Evolutionary conservation across 2,888 invertebrate genomes (phyloP).

Genomic region (Aspidiotus rigidus): DNA sequence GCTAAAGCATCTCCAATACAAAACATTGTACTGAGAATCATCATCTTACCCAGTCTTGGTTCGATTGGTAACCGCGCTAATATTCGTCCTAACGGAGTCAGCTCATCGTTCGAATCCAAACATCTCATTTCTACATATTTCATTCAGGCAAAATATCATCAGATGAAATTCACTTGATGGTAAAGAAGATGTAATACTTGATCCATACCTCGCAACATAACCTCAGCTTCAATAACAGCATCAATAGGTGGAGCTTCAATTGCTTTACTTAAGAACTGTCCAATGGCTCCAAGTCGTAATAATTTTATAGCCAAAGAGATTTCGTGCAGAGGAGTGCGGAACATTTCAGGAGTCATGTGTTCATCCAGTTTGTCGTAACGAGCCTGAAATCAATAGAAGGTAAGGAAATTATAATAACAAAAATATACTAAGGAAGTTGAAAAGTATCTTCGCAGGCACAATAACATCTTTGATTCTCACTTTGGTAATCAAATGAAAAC

Average conservation of each 20-base stretch:
- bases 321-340: constrained; percentile 92
- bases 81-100: constrained; percentile 88
- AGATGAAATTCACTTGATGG: not conserved
- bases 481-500: constrained; percentile 80
- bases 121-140: constrained; percentile 71
- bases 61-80: constrained; percentile 92
- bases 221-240: constrained; percentile 96
- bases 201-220: constrained; percentile 49
- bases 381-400: constrained; percentile 44
- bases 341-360: constrained; percentile 94
- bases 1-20: constrained; percentile 83
- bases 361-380: constrained; percentile 67
- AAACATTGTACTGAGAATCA: constrained; percentile 86
- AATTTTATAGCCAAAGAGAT: constrained; percentile 84
- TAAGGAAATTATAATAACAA: not conserved
- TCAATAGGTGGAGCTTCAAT: constrained; percentile 95
- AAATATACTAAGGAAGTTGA: too few relatives aligned
- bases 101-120: constrained; percentile 71
- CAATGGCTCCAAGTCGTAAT: constrained; percentile 80
- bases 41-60: constrained; percentile 92
- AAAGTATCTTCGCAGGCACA: not conserved
- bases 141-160: constrained; percentile 21
- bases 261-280: constrained; percentile 88
- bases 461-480: constrained; percentile 36
- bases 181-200: not conserved